These are phyloP conservation scores for Anarsia innoxiella DNA, from an alignment of 2,888 invertebrate species.

Conservation along the genomic window DNA sequence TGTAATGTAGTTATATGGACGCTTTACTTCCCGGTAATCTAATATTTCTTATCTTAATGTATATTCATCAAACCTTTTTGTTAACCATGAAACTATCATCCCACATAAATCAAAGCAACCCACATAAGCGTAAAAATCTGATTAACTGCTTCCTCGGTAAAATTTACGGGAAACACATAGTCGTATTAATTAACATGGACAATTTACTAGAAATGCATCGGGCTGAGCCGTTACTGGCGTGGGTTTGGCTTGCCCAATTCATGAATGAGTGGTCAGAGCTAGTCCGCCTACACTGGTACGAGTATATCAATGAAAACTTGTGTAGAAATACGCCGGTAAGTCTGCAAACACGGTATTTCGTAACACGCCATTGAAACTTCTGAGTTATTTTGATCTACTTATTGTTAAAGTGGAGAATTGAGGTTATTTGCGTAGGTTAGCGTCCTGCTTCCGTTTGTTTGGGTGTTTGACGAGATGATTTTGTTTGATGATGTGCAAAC, in stretches of 20 bases:
- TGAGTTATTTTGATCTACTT: constrained; percentile 30
- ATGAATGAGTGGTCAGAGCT: constrained; percentile 61
- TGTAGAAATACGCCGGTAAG: constrained; percentile 49
- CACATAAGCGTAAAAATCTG: constrained; percentile 23
- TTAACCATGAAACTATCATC: no score
- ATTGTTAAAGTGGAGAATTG: no score
- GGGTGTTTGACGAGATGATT: no score
- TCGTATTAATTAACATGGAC: constrained; percentile 60
- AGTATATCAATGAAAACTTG: constrained; percentile 61
- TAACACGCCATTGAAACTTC: constrained; percentile 49
- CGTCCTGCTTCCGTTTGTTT: no score
- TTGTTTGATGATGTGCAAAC: no score
- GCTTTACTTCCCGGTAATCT: no score
- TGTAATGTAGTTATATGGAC: no score
- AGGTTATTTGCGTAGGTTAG: no score
- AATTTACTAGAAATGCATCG: constrained; percentile 45
- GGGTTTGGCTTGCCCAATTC: constrained; percentile 18
- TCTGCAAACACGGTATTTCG: constrained; percentile 50
- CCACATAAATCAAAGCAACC: constrained; percentile 7
- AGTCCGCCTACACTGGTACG: constrained; percentile 60
- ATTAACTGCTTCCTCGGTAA: constrained; percentile 45
- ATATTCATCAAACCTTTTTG: no score
- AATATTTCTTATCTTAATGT: no score
- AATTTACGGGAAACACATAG: constrained; percentile 46
- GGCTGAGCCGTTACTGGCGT: constrained; percentile 17